Evolutionary conservation across 2,113 vertebrate genomes (phyloP).

Genomic region (Oryzias curvinotus): DNA sequence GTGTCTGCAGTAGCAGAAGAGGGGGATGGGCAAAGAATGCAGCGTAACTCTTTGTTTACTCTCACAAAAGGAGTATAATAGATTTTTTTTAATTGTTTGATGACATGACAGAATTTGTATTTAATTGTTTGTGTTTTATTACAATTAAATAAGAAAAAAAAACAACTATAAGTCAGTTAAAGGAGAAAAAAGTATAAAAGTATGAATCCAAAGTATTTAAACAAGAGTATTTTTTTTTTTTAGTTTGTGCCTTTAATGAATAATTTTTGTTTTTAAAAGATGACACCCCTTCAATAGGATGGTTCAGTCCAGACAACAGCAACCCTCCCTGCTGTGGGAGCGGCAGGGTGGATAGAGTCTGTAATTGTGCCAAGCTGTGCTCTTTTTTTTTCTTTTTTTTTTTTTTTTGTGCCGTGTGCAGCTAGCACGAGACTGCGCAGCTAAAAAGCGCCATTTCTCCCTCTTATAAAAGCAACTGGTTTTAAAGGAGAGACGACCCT

Average conservation of each 20-base stretch:
- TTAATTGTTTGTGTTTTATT: too few relatives aligned
- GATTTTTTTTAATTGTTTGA: too few relatives aligned
- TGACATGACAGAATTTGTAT: too few relatives aligned
- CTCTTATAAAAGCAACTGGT: background rate
- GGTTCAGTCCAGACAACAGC: constrained; percentile 61
- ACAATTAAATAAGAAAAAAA: too few relatives aligned
- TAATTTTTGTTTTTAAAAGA: constrained; percentile 26
- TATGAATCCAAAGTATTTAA: background rate
- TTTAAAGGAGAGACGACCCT: too few relatives aligned
- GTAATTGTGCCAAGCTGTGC: constrained; percentile 45
- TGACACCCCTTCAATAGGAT: constrained; percentile 43
- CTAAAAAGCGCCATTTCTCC: constrained; percentile 1
- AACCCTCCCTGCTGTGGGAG: constrained; percentile 37
- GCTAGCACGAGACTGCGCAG: constrained; percentile 46
- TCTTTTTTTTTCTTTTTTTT: constrained; percentile 25
- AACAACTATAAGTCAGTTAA: too few relatives aligned
- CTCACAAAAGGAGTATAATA: background rate
- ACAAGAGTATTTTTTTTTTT: background rate
- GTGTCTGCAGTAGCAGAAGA: constrained; percentile 54
- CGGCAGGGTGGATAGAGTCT: constrained; percentile 35
- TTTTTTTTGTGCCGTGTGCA: constrained; percentile 23
- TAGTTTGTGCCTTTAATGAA: background rate
- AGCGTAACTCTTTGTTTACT: constrained; percentile 24
- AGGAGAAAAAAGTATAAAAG: background rate
- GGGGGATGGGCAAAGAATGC: constrained; percentile 45